These are phyloP conservation scores for Hemicordylus capensis DNA, from an alignment of 2,113 vertebrate species.

Conservation along the genomic window DNA sequence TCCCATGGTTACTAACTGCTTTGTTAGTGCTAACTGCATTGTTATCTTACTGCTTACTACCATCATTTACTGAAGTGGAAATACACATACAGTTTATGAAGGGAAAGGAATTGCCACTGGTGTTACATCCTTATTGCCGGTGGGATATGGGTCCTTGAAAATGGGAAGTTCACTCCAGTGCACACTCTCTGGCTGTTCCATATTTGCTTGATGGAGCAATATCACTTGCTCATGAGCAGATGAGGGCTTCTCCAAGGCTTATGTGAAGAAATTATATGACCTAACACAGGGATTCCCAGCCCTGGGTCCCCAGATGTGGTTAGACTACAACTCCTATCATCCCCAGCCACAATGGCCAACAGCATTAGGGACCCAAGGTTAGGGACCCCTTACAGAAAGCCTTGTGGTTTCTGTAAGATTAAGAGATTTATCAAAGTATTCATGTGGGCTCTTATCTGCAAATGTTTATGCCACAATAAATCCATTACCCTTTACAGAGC, in stretches of 20 bases:
- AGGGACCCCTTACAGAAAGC: no score
- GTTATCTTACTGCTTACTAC: background rate
- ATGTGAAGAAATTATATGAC: background rate
- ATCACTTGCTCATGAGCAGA: background rate
- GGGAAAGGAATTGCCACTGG: background rate
- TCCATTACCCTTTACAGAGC: background rate
- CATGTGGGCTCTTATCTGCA: background rate
- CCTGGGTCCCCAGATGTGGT: no score
- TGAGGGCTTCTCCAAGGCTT: background rate
- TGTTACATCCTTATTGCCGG: background rate
- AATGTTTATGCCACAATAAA: background rate
- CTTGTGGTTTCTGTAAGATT: no score
- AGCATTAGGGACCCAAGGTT: no score
- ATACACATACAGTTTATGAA: background rate
- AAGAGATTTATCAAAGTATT: no score
- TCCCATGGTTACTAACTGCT: background rate
- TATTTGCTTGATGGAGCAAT: background rate
- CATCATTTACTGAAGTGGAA: background rate
- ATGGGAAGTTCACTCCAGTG: background rate
- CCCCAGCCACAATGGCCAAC: no score
- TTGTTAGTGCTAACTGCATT: background rate
- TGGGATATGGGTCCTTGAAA: background rate
- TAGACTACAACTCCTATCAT: no score
- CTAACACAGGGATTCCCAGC: no score
- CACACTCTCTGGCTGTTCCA: background rate